Percentiles rank a stretch among this genome's conserved stretches.
These are phyloP conservation scores for Carassius auratus DNA, from an alignment of 2,113 vertebrate genomes.

Conservation along the genomic window DNA sequence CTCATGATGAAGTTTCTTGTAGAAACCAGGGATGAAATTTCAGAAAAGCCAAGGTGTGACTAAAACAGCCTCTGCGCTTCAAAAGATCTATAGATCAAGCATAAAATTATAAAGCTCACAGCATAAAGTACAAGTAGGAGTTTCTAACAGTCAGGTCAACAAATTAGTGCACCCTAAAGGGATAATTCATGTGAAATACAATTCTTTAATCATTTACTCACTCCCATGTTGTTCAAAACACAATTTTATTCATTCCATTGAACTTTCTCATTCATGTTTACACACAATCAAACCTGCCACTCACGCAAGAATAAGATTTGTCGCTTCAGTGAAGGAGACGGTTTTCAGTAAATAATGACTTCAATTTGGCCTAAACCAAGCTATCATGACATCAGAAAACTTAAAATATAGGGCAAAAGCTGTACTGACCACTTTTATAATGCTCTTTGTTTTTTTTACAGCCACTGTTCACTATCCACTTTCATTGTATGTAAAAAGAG, in stretches of 20 bases:
- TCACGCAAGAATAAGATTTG: neutral
- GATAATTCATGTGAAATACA: neutral
- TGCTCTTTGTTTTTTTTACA: neutral
- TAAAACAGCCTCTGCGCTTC: neutral
- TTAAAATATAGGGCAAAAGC: neutral
- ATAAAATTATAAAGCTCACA: neutral
- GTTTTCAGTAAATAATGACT: neutral
- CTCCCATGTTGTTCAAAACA: neutral
- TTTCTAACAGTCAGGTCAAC: neutral
- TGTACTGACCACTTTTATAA: neutral
- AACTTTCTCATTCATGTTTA: neutral
- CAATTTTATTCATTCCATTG: neutral
- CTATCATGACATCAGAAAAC: neutral
- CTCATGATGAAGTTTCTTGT: neutral
- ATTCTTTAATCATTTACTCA: neutral
- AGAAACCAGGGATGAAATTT: neutral
- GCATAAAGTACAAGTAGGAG: too few species aligned
- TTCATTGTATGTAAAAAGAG: neutral
- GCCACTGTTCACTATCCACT: neutral
- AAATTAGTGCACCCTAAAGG: neutral
- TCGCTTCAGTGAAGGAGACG: neutral
- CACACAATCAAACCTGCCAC: neutral
- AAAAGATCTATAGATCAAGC: neutral
- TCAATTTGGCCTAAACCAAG: neutral
- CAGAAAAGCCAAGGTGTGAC: neutral